phyloP scores from a whole-genome alignment of 2,113 vertebrate species.

The Trinectes maculatus region DNA sequence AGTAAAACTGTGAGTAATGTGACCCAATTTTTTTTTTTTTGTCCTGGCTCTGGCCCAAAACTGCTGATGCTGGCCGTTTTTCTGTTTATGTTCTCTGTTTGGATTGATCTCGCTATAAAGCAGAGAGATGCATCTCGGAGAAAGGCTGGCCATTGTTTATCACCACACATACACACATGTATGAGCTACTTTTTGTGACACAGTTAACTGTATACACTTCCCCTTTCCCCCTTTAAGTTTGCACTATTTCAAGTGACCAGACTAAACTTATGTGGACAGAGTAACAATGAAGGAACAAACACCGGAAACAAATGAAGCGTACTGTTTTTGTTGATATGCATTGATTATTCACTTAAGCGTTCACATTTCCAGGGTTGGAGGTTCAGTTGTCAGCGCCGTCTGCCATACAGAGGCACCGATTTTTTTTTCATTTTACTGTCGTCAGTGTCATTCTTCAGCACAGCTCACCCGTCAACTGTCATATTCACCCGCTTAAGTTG shows the following conservation, averaged over 20 bases:
- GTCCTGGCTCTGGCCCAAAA: slow-evolving; percentile 15
- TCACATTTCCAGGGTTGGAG: neutral
- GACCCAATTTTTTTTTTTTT: slow-evolving; percentile 56
- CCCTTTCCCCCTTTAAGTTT: neutral
- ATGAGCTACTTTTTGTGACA: neutral
- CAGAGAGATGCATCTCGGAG: slow-evolving; percentile 28
- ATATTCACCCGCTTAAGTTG: neutral
- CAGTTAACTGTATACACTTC: neutral
- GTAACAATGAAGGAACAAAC: slow-evolving; percentile 9
- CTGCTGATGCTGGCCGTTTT: slow-evolving; percentile 41
- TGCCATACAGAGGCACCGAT: too few relatives aligned
- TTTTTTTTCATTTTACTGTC: neutral
- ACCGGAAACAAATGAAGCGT: slow-evolving; percentile 7
- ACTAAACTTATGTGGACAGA: neutral
- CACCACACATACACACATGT: neutral
- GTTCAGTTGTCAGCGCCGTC: neutral
- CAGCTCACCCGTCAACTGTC: slow-evolving; percentile 3
- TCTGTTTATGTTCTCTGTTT: slow-evolving; percentile 31
- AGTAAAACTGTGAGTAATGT: slow-evolving; percentile 57
- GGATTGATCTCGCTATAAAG: slow-evolving; percentile 44
- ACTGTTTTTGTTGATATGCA: neutral
- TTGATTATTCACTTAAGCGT: slow-evolving; percentile 7
- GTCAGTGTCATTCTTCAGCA: neutral
- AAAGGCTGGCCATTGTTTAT: slow-evolving; percentile 46
- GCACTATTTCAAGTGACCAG: neutral